Evolutionary conservation across 2,888 invertebrate genomes (phyloP), one percentile per base, ranked within the genome.

Genomic region (Atrina japonica): DNA sequence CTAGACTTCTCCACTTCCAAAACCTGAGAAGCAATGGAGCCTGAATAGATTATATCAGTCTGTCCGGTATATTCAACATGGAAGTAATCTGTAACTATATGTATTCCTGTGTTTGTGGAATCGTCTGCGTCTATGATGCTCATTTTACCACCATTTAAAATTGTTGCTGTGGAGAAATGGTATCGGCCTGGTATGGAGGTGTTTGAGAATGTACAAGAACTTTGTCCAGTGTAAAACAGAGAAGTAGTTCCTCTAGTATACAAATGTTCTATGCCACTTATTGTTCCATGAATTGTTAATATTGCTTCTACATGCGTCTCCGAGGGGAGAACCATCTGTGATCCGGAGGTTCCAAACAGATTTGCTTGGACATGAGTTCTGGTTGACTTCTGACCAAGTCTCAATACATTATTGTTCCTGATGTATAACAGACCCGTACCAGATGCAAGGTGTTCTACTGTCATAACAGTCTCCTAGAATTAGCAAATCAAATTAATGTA

Each of bases 201-300:
- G 30, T 60, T 45, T 1, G 21, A 47, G 3, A 23, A 59, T 9
- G 66, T 61, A 50, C 81, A 77, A 14, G 64, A 53, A 11, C 76
- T 69, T 35, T 75, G 76, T 7, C 83, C 83, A 7, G 77, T 69
- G 25, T 75, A 60, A 14, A 58, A 49, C 0, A 83, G 70, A 16
- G 61, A 55, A 14, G 78, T 70, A 49, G 56, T 40, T 23, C 81
- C 77, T 61, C 80, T 53, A 0, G 78, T 70, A n/a, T 75, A 80
- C 56, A 82, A 56, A 30, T 82, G 78, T 23, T 82, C 80, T 6
- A 83, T 75, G 30, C 83, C 83, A 45, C 66, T 52, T 40, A 84
- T 58, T 7, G 67, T 63, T 2, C 83, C 81, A 16, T 73, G 41
- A 23, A 70, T 69, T 1, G 68, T 73, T 6, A 83, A 21, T 6